These are phyloP conservation scores for Erpobdella octoculata DNA, from an alignment of 2,888 invertebrate genomes.

Conservation along the genomic window DNA sequence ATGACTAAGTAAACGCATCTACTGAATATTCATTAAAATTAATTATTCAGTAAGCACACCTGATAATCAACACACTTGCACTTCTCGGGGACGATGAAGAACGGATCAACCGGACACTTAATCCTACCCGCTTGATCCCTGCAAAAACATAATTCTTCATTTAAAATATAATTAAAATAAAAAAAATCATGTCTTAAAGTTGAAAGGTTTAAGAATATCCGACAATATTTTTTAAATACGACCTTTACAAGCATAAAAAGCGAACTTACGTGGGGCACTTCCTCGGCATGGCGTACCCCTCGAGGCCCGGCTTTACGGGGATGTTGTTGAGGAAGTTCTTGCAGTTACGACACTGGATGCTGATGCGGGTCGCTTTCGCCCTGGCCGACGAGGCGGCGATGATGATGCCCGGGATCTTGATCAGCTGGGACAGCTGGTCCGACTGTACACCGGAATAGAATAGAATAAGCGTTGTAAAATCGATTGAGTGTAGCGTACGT, in stretches of 20 bases:
- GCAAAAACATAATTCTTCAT: conserved; percentile 36
- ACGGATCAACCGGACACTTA: conserved; percentile 92
- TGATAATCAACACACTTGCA: conserved; percentile 96
- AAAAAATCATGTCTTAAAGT: not conserved
- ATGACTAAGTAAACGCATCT: not conserved
- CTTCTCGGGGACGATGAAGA: conserved; percentile 93
- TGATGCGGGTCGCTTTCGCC: conserved; percentile 87
- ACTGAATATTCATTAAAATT: not conserved
- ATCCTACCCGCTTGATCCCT: conserved; percentile 85
- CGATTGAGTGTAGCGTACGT: too few species aligned
- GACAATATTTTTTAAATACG: not conserved
- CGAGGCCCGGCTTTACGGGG: conserved; percentile 83
- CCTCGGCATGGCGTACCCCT: conserved; percentile 87
- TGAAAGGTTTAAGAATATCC: not conserved
- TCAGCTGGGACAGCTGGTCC: conserved; percentile 79
- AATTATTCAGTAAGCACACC: conserved; percentile 42
- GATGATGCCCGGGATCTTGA: conserved; percentile 91
- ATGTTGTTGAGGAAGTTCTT: conserved; percentile 80
- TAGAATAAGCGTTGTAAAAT: too few species aligned
- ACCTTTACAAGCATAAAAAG: not conserved
- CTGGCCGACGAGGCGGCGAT: conserved; percentile 83
- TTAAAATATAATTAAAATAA: not conserved
- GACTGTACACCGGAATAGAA: too few species aligned
- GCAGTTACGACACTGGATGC: conserved; percentile 90
- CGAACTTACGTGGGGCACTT: conserved; percentile 77